Evolutionary conservation across 2,797 vertebrate species (phyloP), one percentile per base, ranked within the genome.

Genomic region (Poliocrania exsul): DNA sequence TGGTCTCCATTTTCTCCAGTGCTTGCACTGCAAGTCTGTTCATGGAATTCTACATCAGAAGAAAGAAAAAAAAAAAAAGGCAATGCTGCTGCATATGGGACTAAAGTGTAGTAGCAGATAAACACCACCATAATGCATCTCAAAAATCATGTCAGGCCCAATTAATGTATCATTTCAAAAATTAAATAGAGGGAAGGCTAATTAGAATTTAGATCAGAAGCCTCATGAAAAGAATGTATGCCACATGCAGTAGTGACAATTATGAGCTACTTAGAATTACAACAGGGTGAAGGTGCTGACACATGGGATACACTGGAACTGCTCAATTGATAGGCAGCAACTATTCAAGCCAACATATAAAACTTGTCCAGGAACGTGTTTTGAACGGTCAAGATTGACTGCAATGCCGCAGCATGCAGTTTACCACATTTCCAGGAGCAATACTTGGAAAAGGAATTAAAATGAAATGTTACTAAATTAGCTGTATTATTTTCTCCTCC

Each of bases 1-100:
- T 98, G 5, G 99, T 99, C 97, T 99, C 99, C 99, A 99, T 99
- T 98, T 99, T 99, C 73, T 99, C 99, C 96, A 99, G 96, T 17
- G 99, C 99, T 96, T 99, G 99, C 95, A 99, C 98, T 44, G 99
- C 99, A 98, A 99, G 99, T 83, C 99, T 98, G 97, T 99, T 99
- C 99, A 99, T 99, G 58, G 99, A 99, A 97, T 98, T 99, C 99
- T 99, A 97, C 29, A 89, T 29, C 7, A 88, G 23, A 88, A 87
- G n/a, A n/a, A 56, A 73, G 5, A 6, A 11, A 35, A 18, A 20
- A 18, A 20, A 40, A 16, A 1, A 54, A 37, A 53, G 25, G 33
- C 49, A 94, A 82, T 10, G 16, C 33, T 91, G 60, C 56, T 75
- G 71, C 40, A 29, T 58, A 53, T 62, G 11, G 44, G 47, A 80